phyloP scores from a whole-genome alignment of 2,113 vertebrate species.

The Xenopus borealis region DNA sequence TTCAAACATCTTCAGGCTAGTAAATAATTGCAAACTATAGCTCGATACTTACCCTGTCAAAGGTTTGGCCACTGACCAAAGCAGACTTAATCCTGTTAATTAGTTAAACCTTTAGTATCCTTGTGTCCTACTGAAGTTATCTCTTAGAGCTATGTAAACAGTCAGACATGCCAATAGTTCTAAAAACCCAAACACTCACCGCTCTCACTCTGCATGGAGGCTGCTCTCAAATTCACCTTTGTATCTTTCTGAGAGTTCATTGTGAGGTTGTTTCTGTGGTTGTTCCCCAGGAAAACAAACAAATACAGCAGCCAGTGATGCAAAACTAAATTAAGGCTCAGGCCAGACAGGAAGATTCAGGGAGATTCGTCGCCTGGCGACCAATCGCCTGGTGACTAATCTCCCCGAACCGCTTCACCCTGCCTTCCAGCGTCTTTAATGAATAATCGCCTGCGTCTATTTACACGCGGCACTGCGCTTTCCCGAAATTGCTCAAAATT shows the following conservation, averaged over 20 bases:
- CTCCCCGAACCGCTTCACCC: too few relatives aligned
- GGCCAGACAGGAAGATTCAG: too few relatives aligned
- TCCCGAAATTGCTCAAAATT: too few relatives aligned
- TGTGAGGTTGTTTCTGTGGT: conserved; percentile 50
- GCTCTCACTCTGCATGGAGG: not conserved
- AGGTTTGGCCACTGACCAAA: not conserved
- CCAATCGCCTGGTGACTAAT: too few relatives aligned
- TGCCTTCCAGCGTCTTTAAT: too few relatives aligned
- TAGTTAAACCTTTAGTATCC: conserved; percentile 8
- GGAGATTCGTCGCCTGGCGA: too few relatives aligned
- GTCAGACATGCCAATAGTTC: conserved; percentile 41
- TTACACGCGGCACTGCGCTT: too few relatives aligned
- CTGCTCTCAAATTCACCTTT: conserved; percentile 44
- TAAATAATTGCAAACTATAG: too few relatives aligned
- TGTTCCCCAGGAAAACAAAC: conserved; percentile 42
- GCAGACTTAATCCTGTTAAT: conserved; percentile 7
- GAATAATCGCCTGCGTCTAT: too few relatives aligned
- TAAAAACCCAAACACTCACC: conserved; percentile 41
- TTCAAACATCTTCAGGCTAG: too few relatives aligned
- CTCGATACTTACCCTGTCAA: not conserved
- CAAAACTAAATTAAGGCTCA: too few relatives aligned
- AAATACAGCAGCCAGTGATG: conserved; percentile 1
- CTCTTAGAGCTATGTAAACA: conserved; percentile 50
- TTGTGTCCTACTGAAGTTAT: conserved; percentile 38
- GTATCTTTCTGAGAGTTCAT: conserved; percentile 49